A percentile compares a stretch with the other conserved stretches of the same genome.
Conservation (phyloP, 2,113 vertebrate species). For the Sminthopsis crassicaudata region DNA sequence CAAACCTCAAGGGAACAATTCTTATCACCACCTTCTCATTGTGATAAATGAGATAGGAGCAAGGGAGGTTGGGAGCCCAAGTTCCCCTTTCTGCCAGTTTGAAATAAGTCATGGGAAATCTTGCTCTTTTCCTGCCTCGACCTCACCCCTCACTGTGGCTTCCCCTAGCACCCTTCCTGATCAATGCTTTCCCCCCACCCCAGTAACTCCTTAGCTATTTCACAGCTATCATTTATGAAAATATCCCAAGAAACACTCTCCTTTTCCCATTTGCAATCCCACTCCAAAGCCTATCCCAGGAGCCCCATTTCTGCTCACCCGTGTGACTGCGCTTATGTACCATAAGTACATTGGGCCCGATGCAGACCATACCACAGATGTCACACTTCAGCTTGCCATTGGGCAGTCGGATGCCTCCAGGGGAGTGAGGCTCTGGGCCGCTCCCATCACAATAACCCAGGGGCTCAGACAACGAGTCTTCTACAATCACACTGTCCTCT, state of each 20-base stretch:
- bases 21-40: not conserved
- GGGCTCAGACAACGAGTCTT: constrained; percentile 84
- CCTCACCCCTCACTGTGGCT: not conserved
- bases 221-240: not conserved
- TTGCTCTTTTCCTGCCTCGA: not conserved
- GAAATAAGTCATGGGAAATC: constrained; percentile 12
- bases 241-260: not conserved
- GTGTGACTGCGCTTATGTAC: constrained; percentile 99
- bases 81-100: not conserved
- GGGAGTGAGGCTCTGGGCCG: constrained; percentile 89
- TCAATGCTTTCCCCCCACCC: not conserved
- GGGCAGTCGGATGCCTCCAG: constrained; percentile 93
- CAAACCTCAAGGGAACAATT: constrained; percentile 1
- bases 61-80: not conserved
- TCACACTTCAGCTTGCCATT: constrained; percentile 97
- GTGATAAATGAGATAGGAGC: constrained; percentile 4
- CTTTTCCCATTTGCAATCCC: not conserved
- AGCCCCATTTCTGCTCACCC: constrained; percentile 83
- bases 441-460: constrained; percentile 88
- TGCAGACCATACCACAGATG: constrained; percentile 97
- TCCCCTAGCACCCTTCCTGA: not conserved
- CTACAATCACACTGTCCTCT: constrained; percentile 86
- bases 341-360: constrained; percentile 98
- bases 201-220: not conserved
- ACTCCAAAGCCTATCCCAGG: not conserved